Conservation (phyloP, 2,888 invertebrate species). For the Ennomos erosarius region DNA sequence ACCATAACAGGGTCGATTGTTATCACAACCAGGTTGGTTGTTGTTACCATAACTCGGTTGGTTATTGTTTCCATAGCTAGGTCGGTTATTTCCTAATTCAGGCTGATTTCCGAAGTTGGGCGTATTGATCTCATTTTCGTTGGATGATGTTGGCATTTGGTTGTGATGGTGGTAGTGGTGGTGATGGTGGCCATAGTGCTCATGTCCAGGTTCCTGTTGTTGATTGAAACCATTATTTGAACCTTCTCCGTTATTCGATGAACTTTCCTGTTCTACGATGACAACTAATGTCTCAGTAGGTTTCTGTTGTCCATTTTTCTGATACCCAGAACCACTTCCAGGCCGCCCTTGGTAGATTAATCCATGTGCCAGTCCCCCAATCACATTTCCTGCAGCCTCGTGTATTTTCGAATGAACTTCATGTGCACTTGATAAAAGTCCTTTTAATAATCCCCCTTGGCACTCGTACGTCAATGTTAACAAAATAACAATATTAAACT, state of each 20-base stretch:
- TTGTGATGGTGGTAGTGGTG: conserved; percentile 34
- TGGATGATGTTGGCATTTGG: conserved; percentile 14
- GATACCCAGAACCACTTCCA: conserved; percentile 28
- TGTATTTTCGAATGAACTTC: conserved; percentile 52
- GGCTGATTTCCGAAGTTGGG: conserved; percentile 26
- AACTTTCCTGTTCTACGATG: conserved; percentile 43
- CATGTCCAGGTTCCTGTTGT: conserved; percentile 41
- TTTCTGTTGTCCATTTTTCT: conserved; percentile 39
- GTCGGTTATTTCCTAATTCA: conserved; percentile 1
- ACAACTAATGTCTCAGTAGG: conserved; percentile 52
- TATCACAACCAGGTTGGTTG: neutral
- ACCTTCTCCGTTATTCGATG: conserved; percentile 24
- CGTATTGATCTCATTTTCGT: conserved; percentile 7
- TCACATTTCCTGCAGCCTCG: conserved; percentile 53
- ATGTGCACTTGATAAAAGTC: conserved; percentile 50
- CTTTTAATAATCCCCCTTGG: conserved; percentile 45
- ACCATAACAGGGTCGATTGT: conserved; percentile 10
- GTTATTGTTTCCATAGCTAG: conserved; percentile 1
- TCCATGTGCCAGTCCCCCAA: conserved; percentile 56
- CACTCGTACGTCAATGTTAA: conserved; percentile 46
- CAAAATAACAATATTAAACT: conserved; percentile 43
- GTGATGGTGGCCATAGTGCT: conserved; percentile 41
- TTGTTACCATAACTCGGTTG: conserved; percentile 6
- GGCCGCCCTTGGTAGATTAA: conserved; percentile 38
- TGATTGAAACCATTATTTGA: conserved; percentile 24